These are phyloP conservation scores for Otocyon megalotis DNA, from an alignment of 2,113 vertebrate species.

Conservation along the genomic window DNA sequence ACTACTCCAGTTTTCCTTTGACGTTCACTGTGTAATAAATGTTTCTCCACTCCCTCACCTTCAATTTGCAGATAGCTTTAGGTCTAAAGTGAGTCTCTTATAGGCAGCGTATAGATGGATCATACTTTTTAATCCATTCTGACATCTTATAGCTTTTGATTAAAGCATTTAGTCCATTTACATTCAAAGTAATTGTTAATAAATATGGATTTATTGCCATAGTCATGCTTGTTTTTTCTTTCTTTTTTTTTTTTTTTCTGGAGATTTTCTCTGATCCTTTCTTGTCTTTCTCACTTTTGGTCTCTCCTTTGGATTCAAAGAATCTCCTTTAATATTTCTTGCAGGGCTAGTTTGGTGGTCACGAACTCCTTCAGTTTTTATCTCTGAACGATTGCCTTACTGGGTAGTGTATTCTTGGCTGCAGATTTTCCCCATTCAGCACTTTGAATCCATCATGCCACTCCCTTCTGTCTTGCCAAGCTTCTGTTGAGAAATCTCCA, in stretches of 20 bases:
- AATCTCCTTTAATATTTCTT: background rate
- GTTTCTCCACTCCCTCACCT: too few species aligned
- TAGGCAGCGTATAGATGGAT: too few species aligned
- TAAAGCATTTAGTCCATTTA: too few species aligned
- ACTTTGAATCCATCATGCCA: background rate
- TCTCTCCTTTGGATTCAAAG: background rate
- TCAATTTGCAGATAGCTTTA: too few species aligned
- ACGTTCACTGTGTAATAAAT: too few species aligned
- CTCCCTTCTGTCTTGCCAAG: background rate
- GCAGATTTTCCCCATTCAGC: background rate
- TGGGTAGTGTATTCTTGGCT: background rate
- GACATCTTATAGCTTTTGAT: too few species aligned
- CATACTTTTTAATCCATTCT: too few species aligned
- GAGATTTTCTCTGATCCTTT: background rate
- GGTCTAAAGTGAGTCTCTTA: too few species aligned
- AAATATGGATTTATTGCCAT: background rate
- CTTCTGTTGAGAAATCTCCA: background rate
- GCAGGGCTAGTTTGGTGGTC: background rate
- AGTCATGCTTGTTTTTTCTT: background rate
- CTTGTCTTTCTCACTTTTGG: background rate
- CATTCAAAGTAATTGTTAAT: too few species aligned
- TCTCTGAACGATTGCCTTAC: background rate
- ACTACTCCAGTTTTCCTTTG: too few species aligned
- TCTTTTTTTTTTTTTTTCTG: background rate
- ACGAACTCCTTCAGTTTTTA: background rate